Percentiles rank a stretch among this genome's conserved stretches.
Conservation (phyloP, 2,797 vertebrate genomes). For the Lycodopsis pacificus region DNA sequence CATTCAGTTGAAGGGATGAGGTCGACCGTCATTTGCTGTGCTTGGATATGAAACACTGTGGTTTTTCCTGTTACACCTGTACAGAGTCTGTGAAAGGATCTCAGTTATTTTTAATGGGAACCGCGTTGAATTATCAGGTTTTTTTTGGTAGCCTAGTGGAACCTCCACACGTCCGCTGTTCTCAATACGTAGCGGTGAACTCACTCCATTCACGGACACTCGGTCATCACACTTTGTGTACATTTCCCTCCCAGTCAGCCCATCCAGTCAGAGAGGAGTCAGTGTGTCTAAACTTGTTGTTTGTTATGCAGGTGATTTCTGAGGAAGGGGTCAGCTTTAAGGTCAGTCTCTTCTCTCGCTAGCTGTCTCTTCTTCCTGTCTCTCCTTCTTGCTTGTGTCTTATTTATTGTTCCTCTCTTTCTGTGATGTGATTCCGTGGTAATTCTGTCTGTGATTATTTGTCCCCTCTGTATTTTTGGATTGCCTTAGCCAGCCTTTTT, state of each 20-base stretch:
- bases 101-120: constrained; percentile 11
- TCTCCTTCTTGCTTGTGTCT: constrained; percentile 41
- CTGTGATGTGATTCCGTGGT: constrained; percentile 78
- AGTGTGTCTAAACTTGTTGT: constrained; percentile 87
- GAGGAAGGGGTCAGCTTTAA: constrained; percentile 91
- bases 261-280: constrained; percentile 70
- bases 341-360: constrained; percentile 85
- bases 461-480: constrained; percentile 61
- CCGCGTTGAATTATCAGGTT: background rate
- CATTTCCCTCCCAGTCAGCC: constrained; percentile 60
- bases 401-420: constrained; percentile 32
- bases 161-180: constrained; percentile 20
- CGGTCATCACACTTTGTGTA: constrained; percentile 54
- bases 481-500: constrained; percentile 23
- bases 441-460: constrained; percentile 76
- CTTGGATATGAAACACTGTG: background rate
- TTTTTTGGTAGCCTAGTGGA: background rate
- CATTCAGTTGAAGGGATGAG: background rate
- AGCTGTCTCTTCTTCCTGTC: constrained; percentile 47
- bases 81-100: background rate
- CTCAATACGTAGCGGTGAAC: constrained; percentile 33
- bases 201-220: constrained; percentile 68
- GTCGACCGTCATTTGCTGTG: background rate
- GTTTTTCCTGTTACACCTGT: constrained; percentile 1
- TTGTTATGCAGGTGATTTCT: constrained; percentile 90